Conservation (phyloP, 2,797 vertebrate species). For the Chromis chromis region DNA sequence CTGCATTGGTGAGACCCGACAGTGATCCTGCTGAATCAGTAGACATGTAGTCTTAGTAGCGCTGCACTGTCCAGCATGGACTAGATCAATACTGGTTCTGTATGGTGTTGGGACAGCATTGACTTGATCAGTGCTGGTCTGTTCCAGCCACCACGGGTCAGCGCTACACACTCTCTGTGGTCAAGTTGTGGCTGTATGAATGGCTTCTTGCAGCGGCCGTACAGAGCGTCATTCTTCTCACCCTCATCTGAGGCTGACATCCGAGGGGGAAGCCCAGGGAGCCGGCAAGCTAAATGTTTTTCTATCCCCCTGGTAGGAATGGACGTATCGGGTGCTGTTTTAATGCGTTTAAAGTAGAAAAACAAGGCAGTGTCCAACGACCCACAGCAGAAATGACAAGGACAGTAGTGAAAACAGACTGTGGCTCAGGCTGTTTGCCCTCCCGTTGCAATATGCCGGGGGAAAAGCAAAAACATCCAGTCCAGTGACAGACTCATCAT, state of each 20-base stretch:
- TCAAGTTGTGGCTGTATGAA: conserved; percentile 78
- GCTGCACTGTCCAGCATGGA: conserved; percentile 53
- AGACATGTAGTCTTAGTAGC: conserved; percentile 47
- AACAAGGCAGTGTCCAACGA: conserved; percentile 80
- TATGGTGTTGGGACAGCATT: conserved; percentile 66
- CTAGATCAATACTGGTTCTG: conserved; percentile 82
- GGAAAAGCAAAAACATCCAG: conserved; percentile 81
- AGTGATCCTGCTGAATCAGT: conserved; percentile 59
- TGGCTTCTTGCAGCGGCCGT: conserved; percentile 81
- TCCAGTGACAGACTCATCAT: conserved; percentile 78
- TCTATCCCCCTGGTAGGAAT: conserved; percentile 82
- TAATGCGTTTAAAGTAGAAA: conserved; percentile 84
- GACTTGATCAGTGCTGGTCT: conserved; percentile 81
- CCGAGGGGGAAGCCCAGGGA: conserved; percentile 82
- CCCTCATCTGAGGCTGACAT: conserved; percentile 82
- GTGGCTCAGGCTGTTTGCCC: conserved; percentile 43
- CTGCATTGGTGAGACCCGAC: conserved; percentile 19
- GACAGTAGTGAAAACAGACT: conserved; percentile 81
- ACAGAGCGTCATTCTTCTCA: conserved; percentile 87
- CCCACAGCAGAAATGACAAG: conserved; percentile 73
- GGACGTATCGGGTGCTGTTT: conserved; percentile 85
- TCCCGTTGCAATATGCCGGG: conserved; percentile 44
- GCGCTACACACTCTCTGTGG: conserved; percentile 71
- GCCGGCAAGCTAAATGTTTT: conserved; percentile 83
- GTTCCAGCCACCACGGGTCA: conserved; percentile 75